Evolutionary conservation across 1,140 invertebrate species (phyloP), one percentile per base, ranked within the genome.

Genomic region (Drosophila bipectinata): DNA sequence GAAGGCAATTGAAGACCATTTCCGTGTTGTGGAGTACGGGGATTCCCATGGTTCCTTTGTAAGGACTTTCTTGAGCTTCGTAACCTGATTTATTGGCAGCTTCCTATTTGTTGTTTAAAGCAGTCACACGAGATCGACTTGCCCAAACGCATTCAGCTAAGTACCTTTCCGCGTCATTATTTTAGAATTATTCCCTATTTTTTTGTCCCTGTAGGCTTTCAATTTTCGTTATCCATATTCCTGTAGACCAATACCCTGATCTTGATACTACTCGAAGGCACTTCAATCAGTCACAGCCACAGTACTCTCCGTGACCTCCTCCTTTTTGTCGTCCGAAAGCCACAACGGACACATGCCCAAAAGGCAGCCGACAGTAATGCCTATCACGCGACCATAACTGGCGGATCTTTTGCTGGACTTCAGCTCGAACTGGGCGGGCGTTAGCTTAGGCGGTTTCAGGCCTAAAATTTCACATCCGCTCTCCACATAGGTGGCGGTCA

Each of bases 401-500:
- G 96, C 95, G 53, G 94, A 94, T 80, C 94, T 93, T 68, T 96
- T 93, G 64, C 95, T 95, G 32, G 94, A 93, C 47, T 93, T 94
- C 93, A 98, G 95, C 84, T 97, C 95, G 77, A 98, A 93, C 93
- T 99, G 98, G 53, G 95, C 94, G 21, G 97, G 95, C 18, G 96
- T 96, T 32, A 99, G 93, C 59, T 95, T 94, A 0, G 98, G 98
- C 49, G 95, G 94, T 73, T 94, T 93, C 53, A 98, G 94, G n/a
- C 98, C 98, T 72, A 99, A 92, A 91, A 94, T 94, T 59, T 94
- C 94, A 18, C 96, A 97, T 28, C 96, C 92, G 54, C 93, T 93
- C 93, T 99, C 98, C 15, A 99, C 98, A 92, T 99, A 99, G 92
- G 95, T 96, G 4, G 98, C 98, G 26, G 97, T 97, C 21, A 97